Evolutionary conservation across 2,888 invertebrate species (phyloP).

Genomic region (Brassicogethes aeneus): DNA sequence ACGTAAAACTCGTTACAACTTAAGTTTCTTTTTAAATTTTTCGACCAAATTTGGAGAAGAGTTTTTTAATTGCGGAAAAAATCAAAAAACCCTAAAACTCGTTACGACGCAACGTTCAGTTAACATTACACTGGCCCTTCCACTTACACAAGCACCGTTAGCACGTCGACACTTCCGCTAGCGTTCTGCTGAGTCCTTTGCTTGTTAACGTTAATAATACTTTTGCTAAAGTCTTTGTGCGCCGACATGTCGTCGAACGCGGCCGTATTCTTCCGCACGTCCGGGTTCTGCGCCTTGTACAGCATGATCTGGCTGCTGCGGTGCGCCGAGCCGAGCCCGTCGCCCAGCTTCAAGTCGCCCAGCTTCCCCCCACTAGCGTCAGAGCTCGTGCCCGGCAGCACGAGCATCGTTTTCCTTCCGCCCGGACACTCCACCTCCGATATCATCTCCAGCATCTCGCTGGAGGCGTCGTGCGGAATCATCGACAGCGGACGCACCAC

Average conservation of each 20-base stretch:
- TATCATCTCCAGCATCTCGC: conserved; percentile 56
- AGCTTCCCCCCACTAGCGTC: conserved; percentile 30
- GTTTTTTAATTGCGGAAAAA: too few species aligned
- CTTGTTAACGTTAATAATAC: conserved; percentile 53
- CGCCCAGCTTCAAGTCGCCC: conserved; percentile 30
- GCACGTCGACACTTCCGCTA: conserved; percentile 40
- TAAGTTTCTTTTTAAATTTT: too few species aligned
- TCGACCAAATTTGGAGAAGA: too few species aligned
- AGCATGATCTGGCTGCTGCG: conserved; percentile 57
- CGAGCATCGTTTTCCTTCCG: conserved; percentile 36
- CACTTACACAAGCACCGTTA: conserved; percentile 48
- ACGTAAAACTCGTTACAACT: too few species aligned
- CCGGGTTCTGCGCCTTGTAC: conserved; percentile 78
- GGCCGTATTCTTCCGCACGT: conserved; percentile 76
- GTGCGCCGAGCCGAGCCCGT: conserved; percentile 41
- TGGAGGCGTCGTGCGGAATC: conserved; percentile 41
- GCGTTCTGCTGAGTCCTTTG: conserved; percentile 38
- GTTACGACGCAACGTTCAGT: conserved; percentile 5
- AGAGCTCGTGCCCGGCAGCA: conserved; percentile 40
- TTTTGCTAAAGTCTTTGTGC: conserved; percentile 69
- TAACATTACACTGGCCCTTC: conserved; percentile 31
- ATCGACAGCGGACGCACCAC: conserved; percentile 40
- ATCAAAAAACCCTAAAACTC: background rate
- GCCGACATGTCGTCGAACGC: conserved; percentile 47
- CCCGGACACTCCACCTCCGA: conserved; percentile 47